These are phyloP conservation scores for Anoplophora glabripennis DNA, from an alignment of 1,140 invertebrate species.

Conservation along the genomic window DNA sequence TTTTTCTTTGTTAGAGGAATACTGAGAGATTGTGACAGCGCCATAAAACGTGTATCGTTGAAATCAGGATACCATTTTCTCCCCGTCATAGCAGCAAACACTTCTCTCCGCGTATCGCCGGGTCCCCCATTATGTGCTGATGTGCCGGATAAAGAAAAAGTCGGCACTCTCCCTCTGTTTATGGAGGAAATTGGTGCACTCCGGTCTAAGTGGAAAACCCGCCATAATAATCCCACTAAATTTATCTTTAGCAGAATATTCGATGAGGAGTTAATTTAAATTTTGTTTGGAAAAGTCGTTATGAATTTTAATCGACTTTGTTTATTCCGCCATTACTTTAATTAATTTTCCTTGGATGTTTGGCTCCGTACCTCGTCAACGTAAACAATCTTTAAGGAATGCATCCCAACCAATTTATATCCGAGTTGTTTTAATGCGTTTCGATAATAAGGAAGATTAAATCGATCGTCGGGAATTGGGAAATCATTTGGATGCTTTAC, in stretches of 20 bases:
- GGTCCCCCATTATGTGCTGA: too few relatives aligned
- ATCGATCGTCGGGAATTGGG: too few relatives aligned
- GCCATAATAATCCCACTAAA: constrained; percentile 45
- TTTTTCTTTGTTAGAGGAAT: too few relatives aligned
- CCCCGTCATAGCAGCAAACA: too few relatives aligned
- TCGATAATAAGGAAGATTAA: too few relatives aligned
- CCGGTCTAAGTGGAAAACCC: constrained; percentile 45
- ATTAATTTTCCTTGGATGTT: constrained; percentile 25
- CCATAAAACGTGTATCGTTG: too few relatives aligned
- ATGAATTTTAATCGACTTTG: constrained; percentile 40
- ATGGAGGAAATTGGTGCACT: constrained; percentile 46
- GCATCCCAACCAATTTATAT: not conserved
- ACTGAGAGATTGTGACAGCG: too few relatives aligned
- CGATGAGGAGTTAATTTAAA: constrained; percentile 40
- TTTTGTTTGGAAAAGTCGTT: constrained; percentile 37
- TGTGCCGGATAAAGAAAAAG: too few relatives aligned
- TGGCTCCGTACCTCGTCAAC: not conserved
- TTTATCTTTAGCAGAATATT: constrained; percentile 42
- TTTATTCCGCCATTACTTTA: constrained; percentile 37
- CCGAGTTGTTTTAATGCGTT: too few relatives aligned
- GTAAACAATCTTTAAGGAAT: constrained; percentile 14
- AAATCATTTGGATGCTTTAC: too few relatives aligned
- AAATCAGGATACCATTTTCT: too few relatives aligned
- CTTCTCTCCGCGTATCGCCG: too few relatives aligned
- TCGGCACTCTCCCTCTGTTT: constrained; percentile 36